Evolutionary conservation across 2,797 vertebrate species (phyloP).

Genomic region (Tragelaphus oryx): DNA sequence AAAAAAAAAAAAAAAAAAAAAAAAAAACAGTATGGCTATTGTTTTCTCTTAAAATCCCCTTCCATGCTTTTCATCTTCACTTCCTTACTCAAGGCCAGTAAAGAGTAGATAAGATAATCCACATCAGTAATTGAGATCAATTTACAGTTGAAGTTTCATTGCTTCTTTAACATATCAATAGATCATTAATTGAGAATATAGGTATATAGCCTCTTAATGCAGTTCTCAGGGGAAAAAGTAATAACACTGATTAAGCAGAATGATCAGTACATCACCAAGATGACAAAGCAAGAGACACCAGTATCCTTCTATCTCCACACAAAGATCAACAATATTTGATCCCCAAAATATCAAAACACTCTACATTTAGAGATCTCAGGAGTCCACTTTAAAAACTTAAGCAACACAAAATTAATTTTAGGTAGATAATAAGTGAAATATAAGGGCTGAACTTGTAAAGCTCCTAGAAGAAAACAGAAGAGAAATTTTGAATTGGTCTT

Average conservation of each 20-base stretch:
- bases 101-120: background rate
- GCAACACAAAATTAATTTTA: background rate
- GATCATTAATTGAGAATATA: background rate
- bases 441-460: background rate
- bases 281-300: background rate
- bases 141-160: background rate
- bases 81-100: background rate
- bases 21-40: no score
- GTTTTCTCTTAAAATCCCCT: background rate
- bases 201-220: background rate
- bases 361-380: background rate
- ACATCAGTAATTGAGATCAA: background rate
- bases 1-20: background rate
- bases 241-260: background rate
- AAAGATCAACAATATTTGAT: background rate
- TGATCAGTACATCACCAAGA: background rate
- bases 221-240: background rate
- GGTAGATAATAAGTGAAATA: background rate
- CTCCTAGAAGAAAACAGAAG: background rate
- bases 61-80: background rate
- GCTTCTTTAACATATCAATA: background rate
- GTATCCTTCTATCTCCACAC: background rate
- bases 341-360: background rate
- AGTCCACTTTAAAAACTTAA: background rate
- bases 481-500: background rate